Evolutionary conservation across 2,113 vertebrate species (phyloP).

Genomic region (Daboia siamensis): DNA sequence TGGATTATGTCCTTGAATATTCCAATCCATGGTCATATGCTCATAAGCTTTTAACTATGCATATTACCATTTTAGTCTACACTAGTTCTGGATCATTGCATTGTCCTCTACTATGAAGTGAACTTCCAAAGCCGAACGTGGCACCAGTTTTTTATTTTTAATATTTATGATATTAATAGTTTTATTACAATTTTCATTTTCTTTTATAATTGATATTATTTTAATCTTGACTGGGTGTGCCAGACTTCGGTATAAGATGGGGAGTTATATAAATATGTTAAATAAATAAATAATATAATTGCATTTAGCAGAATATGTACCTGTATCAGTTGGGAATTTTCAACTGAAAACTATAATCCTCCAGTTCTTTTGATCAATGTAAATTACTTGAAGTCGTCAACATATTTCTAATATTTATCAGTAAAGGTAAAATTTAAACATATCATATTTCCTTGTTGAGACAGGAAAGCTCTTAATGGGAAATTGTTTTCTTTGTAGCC

Average conservation of each 20-base stretch:
- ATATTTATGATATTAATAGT: neutral
- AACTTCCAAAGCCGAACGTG: neutral
- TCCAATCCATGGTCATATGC: neutral
- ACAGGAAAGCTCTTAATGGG: neutral
- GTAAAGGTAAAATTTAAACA: neutral
- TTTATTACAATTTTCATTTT: neutral
- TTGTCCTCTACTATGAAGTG: neutral
- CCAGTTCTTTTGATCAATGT: neutral
- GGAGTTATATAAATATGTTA: neutral
- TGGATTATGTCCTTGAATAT: neutral
- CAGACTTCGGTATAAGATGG: neutral
- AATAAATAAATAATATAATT: neutral
- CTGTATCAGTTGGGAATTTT: neutral
- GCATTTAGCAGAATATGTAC: neutral
- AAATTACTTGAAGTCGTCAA: neutral
- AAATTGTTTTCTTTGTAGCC: neutral
- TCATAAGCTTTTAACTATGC: neutral
- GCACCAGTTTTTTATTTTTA: neutral
- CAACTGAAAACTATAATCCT: neutral
- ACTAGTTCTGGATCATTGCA: neutral
- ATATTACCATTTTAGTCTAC: neutral
- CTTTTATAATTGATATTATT: neutral
- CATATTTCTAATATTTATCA: neutral
- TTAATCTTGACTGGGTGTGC: neutral
- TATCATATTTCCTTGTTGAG: neutral